Percentiles rank a stretch among this genome's conserved stretches.
These are phyloP conservation scores for Orthonevra nobilis DNA, from an alignment of 2,888 invertebrate genomes.

Conservation along the genomic window DNA sequence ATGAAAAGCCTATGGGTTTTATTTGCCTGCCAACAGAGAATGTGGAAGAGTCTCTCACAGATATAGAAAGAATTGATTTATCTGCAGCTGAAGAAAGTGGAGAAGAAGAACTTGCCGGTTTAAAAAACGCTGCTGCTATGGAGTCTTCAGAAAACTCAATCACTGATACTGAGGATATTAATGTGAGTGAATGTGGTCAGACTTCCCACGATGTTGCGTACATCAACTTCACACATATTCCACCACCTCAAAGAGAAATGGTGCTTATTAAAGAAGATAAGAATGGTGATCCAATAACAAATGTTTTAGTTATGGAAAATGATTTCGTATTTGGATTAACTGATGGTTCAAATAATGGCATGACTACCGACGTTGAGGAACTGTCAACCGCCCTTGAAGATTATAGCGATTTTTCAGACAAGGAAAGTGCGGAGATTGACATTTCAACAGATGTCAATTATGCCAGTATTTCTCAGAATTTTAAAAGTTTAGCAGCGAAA, in stretches of 20 bases:
- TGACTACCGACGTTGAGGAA: constrained; percentile 79
- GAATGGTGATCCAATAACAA: constrained; percentile 79
- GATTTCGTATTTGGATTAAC: constrained; percentile 77
- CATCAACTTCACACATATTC: constrained; percentile 74
- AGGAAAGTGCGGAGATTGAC: constrained; percentile 70
- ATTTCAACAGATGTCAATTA: constrained; percentile 73
- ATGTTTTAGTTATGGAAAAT: constrained; percentile 80
- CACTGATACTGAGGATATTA: constrained; percentile 80
- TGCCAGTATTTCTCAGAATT: constrained; percentile 67
- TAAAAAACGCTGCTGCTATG: constrained; percentile 75
- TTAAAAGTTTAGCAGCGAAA: constrained; percentile 71
- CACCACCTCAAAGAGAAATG: constrained; percentile 80
- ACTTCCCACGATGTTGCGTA: constrained; percentile 37
- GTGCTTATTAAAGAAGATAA: constrained; percentile 79
- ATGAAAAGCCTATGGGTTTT: too few relatives aligned
- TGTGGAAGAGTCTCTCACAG: constrained; percentile 79
- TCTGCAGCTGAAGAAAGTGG: constrained; percentile 76
- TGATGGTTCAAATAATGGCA: constrained; percentile 78
- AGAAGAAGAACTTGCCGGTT: constrained; percentile 77
- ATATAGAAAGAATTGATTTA: constrained; percentile 81
- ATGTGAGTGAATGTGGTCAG: constrained; percentile 71
- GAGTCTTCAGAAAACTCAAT: constrained; percentile 76
- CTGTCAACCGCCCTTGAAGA: constrained; percentile 76
- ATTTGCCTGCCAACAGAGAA: too few relatives aligned
- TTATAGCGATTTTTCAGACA: constrained; percentile 51